Percentiles rank a stretch among this genome's conserved stretches.
Evolutionary conservation across 2,797 vertebrate genomes (phyloP).

Genomic region (Catamblyrhynchus diadema): DNA sequence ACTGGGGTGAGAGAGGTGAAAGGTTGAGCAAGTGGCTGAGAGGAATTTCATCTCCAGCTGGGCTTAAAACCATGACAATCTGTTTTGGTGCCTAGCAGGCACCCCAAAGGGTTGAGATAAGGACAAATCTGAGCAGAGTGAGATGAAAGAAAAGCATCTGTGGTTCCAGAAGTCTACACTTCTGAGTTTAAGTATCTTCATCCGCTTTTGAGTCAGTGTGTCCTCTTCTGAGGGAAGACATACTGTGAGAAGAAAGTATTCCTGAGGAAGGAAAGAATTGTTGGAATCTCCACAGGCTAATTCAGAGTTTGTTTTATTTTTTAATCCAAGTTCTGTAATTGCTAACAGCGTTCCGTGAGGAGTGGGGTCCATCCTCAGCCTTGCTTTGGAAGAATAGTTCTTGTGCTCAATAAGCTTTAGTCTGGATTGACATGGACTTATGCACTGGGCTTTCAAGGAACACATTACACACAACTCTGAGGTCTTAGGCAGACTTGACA

Average conservation of each 20-base stretch:
- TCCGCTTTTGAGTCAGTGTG: not conserved
- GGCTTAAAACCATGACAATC: not conserved
- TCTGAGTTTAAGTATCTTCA: not conserved
- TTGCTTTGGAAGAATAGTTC: not conserved
- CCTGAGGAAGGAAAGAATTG: not conserved
- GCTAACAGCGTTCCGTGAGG: not conserved
- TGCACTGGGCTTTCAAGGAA: not conserved
- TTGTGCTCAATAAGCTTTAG: not conserved
- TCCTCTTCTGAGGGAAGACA: not conserved
- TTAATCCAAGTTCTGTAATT: not conserved
- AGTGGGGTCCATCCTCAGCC: not conserved
- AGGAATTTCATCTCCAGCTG: not conserved
- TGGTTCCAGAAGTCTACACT: not conserved
- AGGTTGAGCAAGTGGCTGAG: fast-evolving
- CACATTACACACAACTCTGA: not conserved
- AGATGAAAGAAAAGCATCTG: not conserved
- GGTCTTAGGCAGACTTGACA: not conserved
- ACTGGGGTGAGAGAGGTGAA: not conserved
- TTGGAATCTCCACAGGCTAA: not conserved
- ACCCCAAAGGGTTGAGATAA: not conserved
- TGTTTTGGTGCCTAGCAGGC: fast-evolving
- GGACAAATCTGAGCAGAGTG: not conserved
- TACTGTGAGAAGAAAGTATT: not conserved
- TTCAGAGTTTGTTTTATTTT: not conserved
- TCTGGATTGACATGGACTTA: not conserved